Evolutionary conservation across 2,113 vertebrate species (phyloP).

Genomic region (Catharus bicknelli): DNA sequence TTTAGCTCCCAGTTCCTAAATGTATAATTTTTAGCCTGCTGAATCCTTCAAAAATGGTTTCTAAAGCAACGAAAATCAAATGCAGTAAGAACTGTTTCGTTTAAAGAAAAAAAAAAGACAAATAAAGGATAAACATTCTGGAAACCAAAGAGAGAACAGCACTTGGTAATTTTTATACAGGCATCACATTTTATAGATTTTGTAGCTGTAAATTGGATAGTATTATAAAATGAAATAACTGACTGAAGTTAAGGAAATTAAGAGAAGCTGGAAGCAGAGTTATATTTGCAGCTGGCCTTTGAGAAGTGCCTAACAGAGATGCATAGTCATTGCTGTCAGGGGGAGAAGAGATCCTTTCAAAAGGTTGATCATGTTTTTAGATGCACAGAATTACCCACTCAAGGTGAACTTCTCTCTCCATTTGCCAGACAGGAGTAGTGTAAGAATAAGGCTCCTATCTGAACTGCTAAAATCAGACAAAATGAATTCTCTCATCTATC

Average conservation of each 20-base stretch:
- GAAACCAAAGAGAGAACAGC: not conserved
- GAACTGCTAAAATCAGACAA: not conserved
- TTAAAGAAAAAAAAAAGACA: not conserved
- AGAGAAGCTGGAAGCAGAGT: not conserved
- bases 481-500: not conserved
- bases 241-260: not conserved
- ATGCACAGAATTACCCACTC: not conserved
- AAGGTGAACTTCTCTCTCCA: not conserved
- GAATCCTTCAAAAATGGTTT: constrained; percentile 10
- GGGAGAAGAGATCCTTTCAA: not conserved
- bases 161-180: not conserved
- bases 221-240: not conserved
- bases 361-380: not conserved
- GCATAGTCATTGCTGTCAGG: not conserved
- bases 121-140: not conserved
- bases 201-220: not conserved
- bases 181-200: not conserved
- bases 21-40: not conserved
- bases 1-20: not conserved
- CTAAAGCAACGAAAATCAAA: not conserved
- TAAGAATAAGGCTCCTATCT: not conserved
- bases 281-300: not conserved
- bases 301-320: not conserved
- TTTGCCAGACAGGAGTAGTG: not conserved
- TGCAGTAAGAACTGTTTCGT: not conserved